Base-by-base conservation (phyloP, 2,113 vertebrate species). In the Sterrhoptilus dennistouni region DNA sequence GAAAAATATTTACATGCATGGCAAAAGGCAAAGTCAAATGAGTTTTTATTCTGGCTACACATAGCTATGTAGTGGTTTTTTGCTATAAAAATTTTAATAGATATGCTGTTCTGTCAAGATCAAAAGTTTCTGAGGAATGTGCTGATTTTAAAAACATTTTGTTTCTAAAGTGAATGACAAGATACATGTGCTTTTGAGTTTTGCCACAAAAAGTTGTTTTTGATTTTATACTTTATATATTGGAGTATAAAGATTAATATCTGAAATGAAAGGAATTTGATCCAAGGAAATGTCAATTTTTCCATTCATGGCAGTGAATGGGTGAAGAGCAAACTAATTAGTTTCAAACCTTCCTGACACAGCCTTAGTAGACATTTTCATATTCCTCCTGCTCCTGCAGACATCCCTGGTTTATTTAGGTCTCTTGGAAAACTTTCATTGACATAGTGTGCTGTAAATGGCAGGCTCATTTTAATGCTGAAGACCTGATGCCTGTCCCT, bases 261-360 rank as follows among this genome's bases (percentile, higher is more conserved):
- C 33, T 59, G 52, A 81, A 94, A 88, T 44, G 35, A 89, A 76
- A 89, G 17, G 1, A 76, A 60, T 53, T 63, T 15, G 14, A 96
- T 97, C 91, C 78, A 61, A 86, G 63, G 87, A 97, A 97, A 96
- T 93, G 45, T 82, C 36, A 72, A 9, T 49, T 88, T 96, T 97
- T 63, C 57, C 25, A 61, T 65, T 86, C 4, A 5, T n/a, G 54
- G 65, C 40, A 89, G 65, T 69, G 59, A 86, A 92, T 84, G 85
- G 74, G 45, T 94, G 92, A 97, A 87, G 72, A 88, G 24, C 57
- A 44, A 65, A 38, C 27, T 90, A 91, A 63, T 20, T 91, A 36
- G n/a, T 83, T 92, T 77, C 53, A 94, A 92, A 72, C 60, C 70
- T 66, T 35, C 17, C 29, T 79, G 28, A 44, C 69, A 49, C 53